Percentiles rank a stretch among this genome's conserved stretches.
phyloP scores from a whole-genome alignment of 2,797 vertebrate species.

The Thamnophis elegans region DNA sequence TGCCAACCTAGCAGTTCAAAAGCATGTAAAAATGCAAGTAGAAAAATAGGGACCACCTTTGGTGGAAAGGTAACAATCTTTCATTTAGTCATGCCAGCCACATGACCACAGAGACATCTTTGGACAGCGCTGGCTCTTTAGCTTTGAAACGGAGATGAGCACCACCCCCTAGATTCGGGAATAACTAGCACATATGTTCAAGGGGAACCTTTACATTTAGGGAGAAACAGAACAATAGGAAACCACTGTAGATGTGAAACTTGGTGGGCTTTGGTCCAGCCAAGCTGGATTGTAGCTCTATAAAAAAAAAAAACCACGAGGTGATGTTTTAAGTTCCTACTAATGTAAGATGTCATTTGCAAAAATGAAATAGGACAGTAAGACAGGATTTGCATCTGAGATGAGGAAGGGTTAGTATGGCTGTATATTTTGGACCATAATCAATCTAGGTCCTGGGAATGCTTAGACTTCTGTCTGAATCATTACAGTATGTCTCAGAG shows the following conservation, averaged over 20 bases:
- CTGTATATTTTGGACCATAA: not conserved
- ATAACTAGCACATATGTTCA: too few species aligned
- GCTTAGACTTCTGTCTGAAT: not conserved
- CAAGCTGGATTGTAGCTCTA: slow-evolving; percentile 1
- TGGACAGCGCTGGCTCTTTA: too few species aligned
- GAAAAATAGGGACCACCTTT: too few species aligned
- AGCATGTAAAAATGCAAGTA: too few species aligned
- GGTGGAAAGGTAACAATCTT: too few species aligned
- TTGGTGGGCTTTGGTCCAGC: not conserved
- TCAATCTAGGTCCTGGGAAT: not conserved
- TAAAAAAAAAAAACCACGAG: not conserved
- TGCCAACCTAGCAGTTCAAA: too few species aligned
- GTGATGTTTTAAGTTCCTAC: not conserved
- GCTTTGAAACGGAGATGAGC: too few species aligned
- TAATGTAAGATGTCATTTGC: not conserved
- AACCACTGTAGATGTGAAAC: not conserved
- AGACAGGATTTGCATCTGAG: not conserved
- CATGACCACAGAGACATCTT: too few species aligned
- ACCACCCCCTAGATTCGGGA: too few species aligned
- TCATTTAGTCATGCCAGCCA: too few species aligned
- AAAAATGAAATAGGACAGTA: not conserved
- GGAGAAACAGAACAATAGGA: not conserved
- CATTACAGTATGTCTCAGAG: not conserved
- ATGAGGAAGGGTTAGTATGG: not conserved
- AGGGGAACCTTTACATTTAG: too few species aligned